Evolutionary conservation across 1,140 invertebrate genomes (phyloP).

Genomic region (Mactra quadrangularis): DNA sequence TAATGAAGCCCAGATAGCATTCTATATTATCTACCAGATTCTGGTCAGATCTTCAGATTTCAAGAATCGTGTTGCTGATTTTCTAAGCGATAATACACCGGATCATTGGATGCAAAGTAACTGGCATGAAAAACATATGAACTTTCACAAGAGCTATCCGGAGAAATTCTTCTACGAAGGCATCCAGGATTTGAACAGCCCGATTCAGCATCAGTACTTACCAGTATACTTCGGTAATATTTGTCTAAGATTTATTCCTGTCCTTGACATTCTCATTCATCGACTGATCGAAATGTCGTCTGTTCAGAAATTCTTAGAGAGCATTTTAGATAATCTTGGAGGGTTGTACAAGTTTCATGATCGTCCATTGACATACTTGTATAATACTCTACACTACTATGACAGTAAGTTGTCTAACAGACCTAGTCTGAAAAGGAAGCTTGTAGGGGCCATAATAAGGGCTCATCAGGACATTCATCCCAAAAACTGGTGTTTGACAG

Average conservation of each 20-base stretch:
- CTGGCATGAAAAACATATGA: constrained; percentile 98
- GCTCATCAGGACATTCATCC: constrained; percentile 93
- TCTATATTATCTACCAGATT: constrained; percentile 96
- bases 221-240: constrained; percentile 98
- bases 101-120: constrained; percentile 97
- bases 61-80: constrained; percentile 95
- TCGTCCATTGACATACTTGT: constrained; percentile 97
- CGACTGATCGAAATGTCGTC: constrained; percentile 95
- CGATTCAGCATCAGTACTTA: constrained; percentile 89
- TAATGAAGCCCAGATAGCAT: constrained; percentile 96
- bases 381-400: constrained; percentile 98
- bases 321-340: constrained; percentile 94
- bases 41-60: constrained; percentile 94
- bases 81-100: constrained; percentile 91
- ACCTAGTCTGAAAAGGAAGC: constrained; percentile 91
- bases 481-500: constrained; percentile 94
- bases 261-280: constrained; percentile 97
- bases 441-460: constrained; percentile 92
- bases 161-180: constrained; percentile 98
- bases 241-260: constrained; percentile 96
- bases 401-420: constrained; percentile 94
- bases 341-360: constrained; percentile 98
- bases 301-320: constrained; percentile 94
- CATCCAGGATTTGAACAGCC: constrained; percentile 86
- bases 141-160: constrained; percentile 96